Conservation (phyloP, 2,888 invertebrate species). For the Drosophila putrida region DNA sequence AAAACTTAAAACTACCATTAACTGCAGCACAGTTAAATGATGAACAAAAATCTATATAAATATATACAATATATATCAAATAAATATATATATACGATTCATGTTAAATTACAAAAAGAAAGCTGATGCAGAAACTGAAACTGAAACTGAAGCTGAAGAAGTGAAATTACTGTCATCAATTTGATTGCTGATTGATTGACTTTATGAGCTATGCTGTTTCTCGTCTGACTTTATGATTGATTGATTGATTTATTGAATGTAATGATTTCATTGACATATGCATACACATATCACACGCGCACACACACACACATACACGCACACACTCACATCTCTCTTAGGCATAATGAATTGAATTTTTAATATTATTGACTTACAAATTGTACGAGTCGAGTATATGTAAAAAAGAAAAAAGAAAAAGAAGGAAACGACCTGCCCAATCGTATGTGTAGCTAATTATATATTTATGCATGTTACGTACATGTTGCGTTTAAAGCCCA, state of each 20-base stretch:
- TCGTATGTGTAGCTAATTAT: constrained; percentile 44
- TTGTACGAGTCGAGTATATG: background rate
- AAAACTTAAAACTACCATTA: constrained; percentile 25
- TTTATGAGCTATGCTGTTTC: constrained; percentile 55
- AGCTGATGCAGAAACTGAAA: constrained; percentile 18
- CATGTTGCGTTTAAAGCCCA: constrained; percentile 27
- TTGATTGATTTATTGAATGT: constrained; percentile 66
- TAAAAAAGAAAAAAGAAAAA: background rate
- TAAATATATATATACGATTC: constrained; percentile 16
- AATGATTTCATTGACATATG: constrained; percentile 56
- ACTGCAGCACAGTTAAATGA: constrained; percentile 55
- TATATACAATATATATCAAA: constrained; percentile 7
- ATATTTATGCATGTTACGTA: constrained; percentile 52
- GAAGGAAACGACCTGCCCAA: constrained; percentile 4
- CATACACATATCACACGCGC: constrained; percentile 35
- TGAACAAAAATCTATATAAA: constrained; percentile 16
- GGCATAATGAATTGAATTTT: constrained; percentile 54
- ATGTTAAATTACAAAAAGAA: constrained; percentile 30
- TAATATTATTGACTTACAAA: constrained; percentile 19
- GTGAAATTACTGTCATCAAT: constrained; percentile 55
- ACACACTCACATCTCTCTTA: constrained; percentile 24
- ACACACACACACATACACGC: background rate
- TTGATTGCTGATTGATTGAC: constrained; percentile 65
- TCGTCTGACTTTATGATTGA: constrained; percentile 63
- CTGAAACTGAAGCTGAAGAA: constrained; percentile 16